Evolutionary conservation across 2,797 vertebrate species (phyloP).

Genomic region (Pelochelys cantorii): DNA sequence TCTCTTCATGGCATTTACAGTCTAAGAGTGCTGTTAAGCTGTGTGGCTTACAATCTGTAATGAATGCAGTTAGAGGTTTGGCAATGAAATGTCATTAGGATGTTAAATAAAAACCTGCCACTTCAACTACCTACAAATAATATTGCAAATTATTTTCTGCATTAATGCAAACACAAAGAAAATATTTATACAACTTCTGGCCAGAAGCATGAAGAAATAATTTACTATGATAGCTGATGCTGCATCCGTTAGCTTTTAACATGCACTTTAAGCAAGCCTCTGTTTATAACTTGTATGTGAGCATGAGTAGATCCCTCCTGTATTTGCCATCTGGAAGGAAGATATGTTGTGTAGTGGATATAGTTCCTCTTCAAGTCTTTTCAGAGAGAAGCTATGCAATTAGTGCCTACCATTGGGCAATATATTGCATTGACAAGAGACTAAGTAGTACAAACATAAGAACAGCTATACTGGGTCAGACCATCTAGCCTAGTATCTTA

Average conservation of each 20-base stretch:
- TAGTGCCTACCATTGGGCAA: not conserved
- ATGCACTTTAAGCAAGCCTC: not conserved
- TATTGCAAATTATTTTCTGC: not conserved
- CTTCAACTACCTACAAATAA: not conserved
- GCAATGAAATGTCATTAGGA: not conserved
- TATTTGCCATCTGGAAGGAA: not conserved
- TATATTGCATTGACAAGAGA: not conserved
- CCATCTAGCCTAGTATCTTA: not conserved
- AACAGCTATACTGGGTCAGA: not conserved
- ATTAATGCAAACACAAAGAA: slow-evolving; percentile 34
- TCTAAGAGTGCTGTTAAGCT: not conserved
- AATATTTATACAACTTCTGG: not conserved
- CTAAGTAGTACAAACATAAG: not conserved
- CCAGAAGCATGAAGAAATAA: slow-evolving; percentile 22
- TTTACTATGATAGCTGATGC: slow-evolving; percentile 25
- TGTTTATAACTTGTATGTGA: not conserved
- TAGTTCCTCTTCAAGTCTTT: not conserved
- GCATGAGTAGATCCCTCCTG: not conserved
- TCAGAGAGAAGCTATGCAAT: not conserved
- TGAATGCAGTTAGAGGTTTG: not conserved
- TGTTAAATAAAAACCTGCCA: not conserved
- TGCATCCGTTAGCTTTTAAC: slow-evolving; percentile 40
- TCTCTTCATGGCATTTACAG: not conserved
- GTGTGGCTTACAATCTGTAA: slow-evolving; percentile 1
- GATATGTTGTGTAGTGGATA: not conserved